phyloP scores from a whole-genome alignment of 30 jellyfish, hydroid and myxozoan species.

The Rhopilema esculentum region DNA sequence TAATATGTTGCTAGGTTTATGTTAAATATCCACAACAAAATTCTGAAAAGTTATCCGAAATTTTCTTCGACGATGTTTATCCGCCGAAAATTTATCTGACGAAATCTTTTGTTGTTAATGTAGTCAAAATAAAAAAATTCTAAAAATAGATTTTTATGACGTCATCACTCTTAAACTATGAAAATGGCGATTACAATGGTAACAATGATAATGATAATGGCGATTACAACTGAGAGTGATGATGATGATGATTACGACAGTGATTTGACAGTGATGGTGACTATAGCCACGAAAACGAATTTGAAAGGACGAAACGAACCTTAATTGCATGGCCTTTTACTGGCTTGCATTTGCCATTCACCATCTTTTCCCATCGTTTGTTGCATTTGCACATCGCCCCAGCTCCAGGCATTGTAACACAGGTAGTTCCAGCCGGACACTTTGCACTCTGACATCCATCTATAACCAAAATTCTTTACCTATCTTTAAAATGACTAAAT shows the following conservation, averaged over 20 bases:
- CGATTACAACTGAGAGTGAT: not conserved
- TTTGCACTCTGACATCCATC: not conserved
- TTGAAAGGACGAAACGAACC: not conserved
- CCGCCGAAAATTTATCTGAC: too few relatives aligned
- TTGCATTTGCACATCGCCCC: constrained; percentile 42
- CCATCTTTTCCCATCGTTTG: constrained; percentile 23
- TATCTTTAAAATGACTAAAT: too few relatives aligned
- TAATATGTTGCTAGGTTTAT: too few relatives aligned
- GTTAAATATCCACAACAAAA: too few relatives aligned
- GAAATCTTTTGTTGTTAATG: too few relatives aligned
- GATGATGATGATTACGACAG: not conserved
- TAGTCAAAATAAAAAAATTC: too few relatives aligned
- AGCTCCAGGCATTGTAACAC: constrained; percentile 10
- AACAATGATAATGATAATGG: not conserved
- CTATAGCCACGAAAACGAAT: not conserved
- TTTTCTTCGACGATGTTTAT: too few relatives aligned
- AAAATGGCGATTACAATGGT: not conserved
- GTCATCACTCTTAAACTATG: too few relatives aligned
- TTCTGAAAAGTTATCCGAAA: too few relatives aligned
- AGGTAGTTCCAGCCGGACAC: constrained; percentile 27
- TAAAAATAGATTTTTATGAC: too few relatives aligned
- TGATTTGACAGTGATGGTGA: not conserved
- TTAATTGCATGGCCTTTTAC: constrained; percentile 28
- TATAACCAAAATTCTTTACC: not conserved
- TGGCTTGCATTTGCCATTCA: constrained; percentile 39